Evolutionary conservation across 2,797 vertebrate species (phyloP), one percentile per base, ranked within the genome.

Genomic region (Argya squamiceps): DNA sequence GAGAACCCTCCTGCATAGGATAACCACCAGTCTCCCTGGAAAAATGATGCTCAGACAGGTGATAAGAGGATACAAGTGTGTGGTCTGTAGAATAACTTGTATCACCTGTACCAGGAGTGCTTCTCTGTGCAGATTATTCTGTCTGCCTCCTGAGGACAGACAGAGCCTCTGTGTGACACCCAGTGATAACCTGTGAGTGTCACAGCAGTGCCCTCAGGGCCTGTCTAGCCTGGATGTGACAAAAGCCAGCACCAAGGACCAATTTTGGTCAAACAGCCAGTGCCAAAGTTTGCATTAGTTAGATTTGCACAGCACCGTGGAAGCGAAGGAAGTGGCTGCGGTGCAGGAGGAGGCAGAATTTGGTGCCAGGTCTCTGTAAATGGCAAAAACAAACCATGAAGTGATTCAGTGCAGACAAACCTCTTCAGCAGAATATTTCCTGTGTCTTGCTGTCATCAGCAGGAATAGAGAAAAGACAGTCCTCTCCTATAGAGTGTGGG

Each of bases 1-100:
- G 88, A 77, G 37, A 94, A 14, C 41, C 63, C 89, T 79, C 63
- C 74, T 94, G 83, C 87, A 93, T 21, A 92, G 89, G 63, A 90
- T 30, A 88, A 55, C 58, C 69, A 89, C 16, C 59, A 82, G 36
- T 37, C 27, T 82, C 77, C 50, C 59, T 3, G 1, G 55, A 84
- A 92, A 79, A 95, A n/a, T 2, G 15, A 52, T 65, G 32, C 55
- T 95, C 32, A 73, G 65, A 86, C 19, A 86, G 55, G 58, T 41
- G 76, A 59, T 64, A 92, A 75, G 76, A 81, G 47, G 32, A 36
- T 63, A 89, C 23, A 84, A 84, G 92, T 46, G 36, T 6, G 4
- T 5, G 9, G 16, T 32, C 91, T 65, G 59, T 24, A 52, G 39
- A 75, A 59, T 59, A 78, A 49, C 44, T 62, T 59, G 32, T 47